Evolutionary conservation across 2,113 vertebrate species (phyloP).

Genomic region (Mixornis gularis): DNA sequence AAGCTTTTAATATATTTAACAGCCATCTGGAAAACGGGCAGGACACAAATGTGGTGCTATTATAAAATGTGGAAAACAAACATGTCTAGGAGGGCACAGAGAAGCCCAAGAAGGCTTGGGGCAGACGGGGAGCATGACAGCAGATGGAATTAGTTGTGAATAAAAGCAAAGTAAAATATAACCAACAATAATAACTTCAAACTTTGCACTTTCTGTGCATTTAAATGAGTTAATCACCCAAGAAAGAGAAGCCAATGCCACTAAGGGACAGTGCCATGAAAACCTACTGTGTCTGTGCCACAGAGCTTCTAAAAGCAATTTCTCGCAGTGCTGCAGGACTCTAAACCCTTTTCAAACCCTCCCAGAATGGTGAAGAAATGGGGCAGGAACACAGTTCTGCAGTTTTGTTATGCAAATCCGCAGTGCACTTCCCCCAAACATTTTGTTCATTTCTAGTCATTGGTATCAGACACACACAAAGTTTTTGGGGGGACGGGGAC

Average conservation of each 20-base stretch:
- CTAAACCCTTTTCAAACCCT: not conserved
- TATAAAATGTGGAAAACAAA: not conserved
- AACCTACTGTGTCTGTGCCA: not conserved
- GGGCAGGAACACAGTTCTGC: not conserved
- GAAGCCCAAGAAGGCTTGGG: not conserved
- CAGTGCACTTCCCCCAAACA: not conserved
- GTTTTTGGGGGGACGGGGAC: rapidly evolving
- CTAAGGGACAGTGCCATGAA: not conserved
- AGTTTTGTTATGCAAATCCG: not conserved
- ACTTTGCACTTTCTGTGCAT: not conserved
- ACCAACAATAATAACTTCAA: not conserved
- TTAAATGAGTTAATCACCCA: not conserved
- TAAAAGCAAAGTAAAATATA: not conserved
- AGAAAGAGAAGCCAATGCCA: not conserved
- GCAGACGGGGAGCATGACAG: not conserved
- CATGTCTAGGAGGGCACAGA: not conserved
- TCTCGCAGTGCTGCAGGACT: not conserved
- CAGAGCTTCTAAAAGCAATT: not conserved
- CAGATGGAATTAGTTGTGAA: not conserved
- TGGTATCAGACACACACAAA: not conserved
- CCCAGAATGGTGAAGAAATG: not conserved
- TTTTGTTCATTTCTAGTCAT: not conserved
- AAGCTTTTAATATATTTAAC: not conserved
- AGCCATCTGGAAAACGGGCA: not conserved
- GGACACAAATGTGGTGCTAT: not conserved